Conservation (phyloP, 2,113 vertebrate genomes). For the Opisthocomus hoazin region DNA sequence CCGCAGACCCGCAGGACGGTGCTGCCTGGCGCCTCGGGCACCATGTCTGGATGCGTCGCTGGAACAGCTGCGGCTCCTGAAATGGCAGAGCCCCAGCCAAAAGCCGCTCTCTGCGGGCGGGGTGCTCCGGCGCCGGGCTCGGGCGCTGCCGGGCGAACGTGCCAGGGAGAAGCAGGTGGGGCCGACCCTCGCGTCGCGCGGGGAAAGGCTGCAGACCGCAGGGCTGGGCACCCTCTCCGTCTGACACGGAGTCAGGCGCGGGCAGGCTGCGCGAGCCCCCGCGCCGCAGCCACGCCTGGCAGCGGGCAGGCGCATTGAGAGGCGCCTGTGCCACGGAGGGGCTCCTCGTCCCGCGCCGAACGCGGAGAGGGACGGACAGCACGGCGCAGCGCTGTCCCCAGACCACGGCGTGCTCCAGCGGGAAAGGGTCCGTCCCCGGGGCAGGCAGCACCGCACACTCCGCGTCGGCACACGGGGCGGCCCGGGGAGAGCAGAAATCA, state of each 20-base stretch:
- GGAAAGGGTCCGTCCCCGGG: rapidly evolving
- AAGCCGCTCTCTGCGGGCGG: background rate
- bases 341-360: rapidly evolving
- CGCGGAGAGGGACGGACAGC: background rate
- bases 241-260: rapidly evolving
- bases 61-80: background rate
- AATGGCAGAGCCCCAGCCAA: background rate
- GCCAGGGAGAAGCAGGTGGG: background rate
- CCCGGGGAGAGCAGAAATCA: background rate
- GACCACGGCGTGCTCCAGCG: rapidly evolving
- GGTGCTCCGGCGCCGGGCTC: rapidly evolving
- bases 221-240: background rate
- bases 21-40: background rate
- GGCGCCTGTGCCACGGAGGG: rapidly evolving
- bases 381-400: rapidly evolving
- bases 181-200: rapidly evolving
- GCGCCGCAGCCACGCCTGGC: background rate
- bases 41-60: background rate
- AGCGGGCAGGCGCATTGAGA: rapidly evolving
- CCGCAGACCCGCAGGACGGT: background rate
- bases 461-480: rapidly evolving
- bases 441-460: background rate
- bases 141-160: too few relatives aligned
- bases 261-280: background rate
- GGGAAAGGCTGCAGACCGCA: background rate